These are phyloP conservation scores for Tridacna crocea DNA, from an alignment of 2,888 invertebrate genomes.

Conservation along the genomic window DNA sequence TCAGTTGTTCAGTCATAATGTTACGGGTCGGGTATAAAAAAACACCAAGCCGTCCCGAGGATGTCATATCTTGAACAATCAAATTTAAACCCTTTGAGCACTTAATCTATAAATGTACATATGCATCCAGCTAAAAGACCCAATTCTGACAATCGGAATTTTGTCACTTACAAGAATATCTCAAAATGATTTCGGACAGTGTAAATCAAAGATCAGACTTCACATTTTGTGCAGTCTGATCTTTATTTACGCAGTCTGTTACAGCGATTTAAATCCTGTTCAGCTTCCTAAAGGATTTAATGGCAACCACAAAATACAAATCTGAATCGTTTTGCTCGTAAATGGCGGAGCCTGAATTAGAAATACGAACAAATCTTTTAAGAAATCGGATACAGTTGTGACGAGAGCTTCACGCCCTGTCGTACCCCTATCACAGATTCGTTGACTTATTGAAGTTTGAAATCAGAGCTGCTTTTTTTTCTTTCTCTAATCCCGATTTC, in stretches of 20 bases:
- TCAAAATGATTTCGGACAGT: too few relatives aligned
- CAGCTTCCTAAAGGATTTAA: neutral
- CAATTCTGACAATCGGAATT: too few relatives aligned
- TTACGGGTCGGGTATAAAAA: slow-evolving; percentile 28
- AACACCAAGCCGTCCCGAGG: slow-evolving; percentile 4
- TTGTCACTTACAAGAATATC: too few relatives aligned
- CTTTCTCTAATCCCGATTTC: slow-evolving; percentile 25
- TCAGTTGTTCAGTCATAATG: slow-evolving; percentile 36
- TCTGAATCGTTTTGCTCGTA: slow-evolving; percentile 21
- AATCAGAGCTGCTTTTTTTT: slow-evolving; percentile 27
- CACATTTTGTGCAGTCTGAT: neutral
- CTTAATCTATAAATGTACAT: neutral
- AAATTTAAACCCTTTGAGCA: neutral
- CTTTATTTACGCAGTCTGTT: neutral
- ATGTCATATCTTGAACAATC: slow-evolving; percentile 9
- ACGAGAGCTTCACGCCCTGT: slow-evolving; percentile 15
- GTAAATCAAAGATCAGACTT: too few relatives aligned
- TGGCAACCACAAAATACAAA: slow-evolving; percentile 20
- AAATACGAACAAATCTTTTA: slow-evolving; percentile 46
- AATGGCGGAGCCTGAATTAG: slow-evolving; percentile 1
- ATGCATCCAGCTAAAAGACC: too few relatives aligned
- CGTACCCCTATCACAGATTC: neutral
- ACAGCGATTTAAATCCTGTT: neutral
- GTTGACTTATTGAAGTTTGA: slow-evolving; percentile 43
- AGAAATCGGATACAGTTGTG: slow-evolving; percentile 57